Conservation (phyloP, 2,113 vertebrate genomes). For the Panthera leo region DNA sequence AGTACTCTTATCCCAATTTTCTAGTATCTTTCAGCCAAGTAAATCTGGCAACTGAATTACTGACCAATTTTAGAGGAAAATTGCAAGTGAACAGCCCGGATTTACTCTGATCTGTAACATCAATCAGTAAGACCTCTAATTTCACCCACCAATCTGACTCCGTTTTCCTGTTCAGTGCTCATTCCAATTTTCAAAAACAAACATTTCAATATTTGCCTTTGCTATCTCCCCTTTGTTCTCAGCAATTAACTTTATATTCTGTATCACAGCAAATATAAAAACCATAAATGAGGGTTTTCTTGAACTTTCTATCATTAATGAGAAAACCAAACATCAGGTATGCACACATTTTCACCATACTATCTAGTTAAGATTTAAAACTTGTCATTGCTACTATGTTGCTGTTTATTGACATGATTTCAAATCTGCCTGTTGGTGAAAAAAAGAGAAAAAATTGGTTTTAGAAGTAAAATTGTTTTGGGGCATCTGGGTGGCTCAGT, state of each 20-base stretch:
- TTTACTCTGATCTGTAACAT: not conserved
- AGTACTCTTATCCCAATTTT: not conserved
- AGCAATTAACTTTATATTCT: not conserved
- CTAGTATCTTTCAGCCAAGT: not conserved
- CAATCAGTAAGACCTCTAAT: fast-evolving
- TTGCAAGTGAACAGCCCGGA: not conserved
- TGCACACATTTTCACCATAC: not conserved
- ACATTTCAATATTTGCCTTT: not conserved
- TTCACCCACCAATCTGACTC: not conserved
- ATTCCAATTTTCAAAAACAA: not conserved
- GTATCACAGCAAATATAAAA: not conserved
- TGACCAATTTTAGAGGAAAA: not conserved
- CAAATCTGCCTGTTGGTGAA: not conserved
- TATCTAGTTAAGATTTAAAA: not conserved
- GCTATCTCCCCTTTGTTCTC: not conserved
- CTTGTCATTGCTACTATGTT: not conserved
- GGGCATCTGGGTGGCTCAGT: no score
- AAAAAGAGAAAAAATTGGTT: not conserved
- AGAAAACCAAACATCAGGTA: not conserved
- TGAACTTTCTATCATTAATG: not conserved
- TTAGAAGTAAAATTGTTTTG: not conserved
- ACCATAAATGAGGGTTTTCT: not conserved
- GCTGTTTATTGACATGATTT: not conserved
- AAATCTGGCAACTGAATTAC: not conserved
- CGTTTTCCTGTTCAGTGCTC: not conserved